Evolutionary conservation across 2,113 vertebrate species (phyloP).

Genomic region (Arvicanthis niloticus): DNA sequence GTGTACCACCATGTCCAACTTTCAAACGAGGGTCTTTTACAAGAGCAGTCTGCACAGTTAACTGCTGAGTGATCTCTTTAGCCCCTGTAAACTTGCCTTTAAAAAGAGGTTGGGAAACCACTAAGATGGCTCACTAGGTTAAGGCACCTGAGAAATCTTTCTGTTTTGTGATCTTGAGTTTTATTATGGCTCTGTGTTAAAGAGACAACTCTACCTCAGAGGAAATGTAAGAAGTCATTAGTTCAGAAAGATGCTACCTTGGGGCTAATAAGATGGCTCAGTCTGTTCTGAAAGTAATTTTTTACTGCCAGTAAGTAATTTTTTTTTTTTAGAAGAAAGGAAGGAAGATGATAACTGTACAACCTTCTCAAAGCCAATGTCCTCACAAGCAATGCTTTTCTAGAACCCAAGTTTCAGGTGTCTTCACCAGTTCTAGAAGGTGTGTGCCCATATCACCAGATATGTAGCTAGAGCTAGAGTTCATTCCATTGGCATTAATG

Average conservation of each 20-base stretch:
- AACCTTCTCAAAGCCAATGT: not conserved
- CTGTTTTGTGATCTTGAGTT: constrained; percentile 48
- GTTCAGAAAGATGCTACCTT: not conserved
- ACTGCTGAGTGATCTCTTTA: not conserved
- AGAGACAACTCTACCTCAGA: not conserved
- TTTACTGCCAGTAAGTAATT: not conserved
- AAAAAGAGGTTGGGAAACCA: not conserved
- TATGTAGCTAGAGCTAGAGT: not conserved
- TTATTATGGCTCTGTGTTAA: not conserved
- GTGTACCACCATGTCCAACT: not conserved
- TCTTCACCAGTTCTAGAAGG: not conserved
- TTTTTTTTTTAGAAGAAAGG: not conserved
- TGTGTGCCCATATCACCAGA: not conserved
- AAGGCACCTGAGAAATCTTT: not conserved
- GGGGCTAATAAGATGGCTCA: not conserved
- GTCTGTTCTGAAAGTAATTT: too few species aligned
- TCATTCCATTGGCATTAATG: not conserved
- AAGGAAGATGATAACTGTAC: not conserved
- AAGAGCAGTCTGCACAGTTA: not conserved
- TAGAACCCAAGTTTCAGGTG: not conserved
- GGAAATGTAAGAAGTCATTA: constrained; percentile 3
- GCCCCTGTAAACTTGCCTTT: not conserved
- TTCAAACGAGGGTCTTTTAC: not conserved
- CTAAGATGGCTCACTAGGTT: not conserved
- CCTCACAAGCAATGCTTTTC: not conserved